Evolutionary conservation across 2,113 vertebrate genomes (phyloP), one percentile per base, ranked within the genome.

Genomic region (Sceloporus tristichus): DNA sequence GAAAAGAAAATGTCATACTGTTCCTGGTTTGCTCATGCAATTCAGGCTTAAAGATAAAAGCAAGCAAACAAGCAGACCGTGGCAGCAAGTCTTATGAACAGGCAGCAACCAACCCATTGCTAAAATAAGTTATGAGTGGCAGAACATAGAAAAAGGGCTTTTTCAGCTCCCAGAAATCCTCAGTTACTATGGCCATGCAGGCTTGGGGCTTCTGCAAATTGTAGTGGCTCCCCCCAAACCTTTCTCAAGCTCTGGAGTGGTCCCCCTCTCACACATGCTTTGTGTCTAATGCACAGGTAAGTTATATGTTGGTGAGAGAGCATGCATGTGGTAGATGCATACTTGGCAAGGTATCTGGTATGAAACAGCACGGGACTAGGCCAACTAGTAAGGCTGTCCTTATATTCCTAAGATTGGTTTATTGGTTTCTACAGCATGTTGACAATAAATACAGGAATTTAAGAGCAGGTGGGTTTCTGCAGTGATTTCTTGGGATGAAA

Each of bases 1-100:
- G 90, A 95, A 91, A 93, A 90, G 8, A 95, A 95, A 87, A 87
- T 88, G 91, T 92, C 65, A 87, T 77, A 87, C 89, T 70, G 91
- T 91, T 82, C 91, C 62, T 82, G 71, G 91, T 87, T 91, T 38
- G 83, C 81, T 75, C 94, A 92, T 92, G 93, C 94, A 94, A 91
- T 76, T 79, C n/a, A 87, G 77, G 70, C 85, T 85, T 13, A 65
- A 93, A 62, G 29, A 66, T 13, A 48, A 14, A 83, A 80, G 79
- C 38, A 82, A 82, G 40, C 70, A 73, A 71, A 25, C 11, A 59
- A 40, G 11, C 66, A 87, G 48, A 13, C 34, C 82, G 68, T 62
- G 68, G 74, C 81, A 91, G 90, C 92, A 91, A 79, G 38, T 38
- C 90, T 93, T 87, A 89, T 87, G 80, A 88, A 56, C 80, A 85